Conservation (phyloP, 2,113 vertebrate species). For the Podarcis raffonei region DNA sequence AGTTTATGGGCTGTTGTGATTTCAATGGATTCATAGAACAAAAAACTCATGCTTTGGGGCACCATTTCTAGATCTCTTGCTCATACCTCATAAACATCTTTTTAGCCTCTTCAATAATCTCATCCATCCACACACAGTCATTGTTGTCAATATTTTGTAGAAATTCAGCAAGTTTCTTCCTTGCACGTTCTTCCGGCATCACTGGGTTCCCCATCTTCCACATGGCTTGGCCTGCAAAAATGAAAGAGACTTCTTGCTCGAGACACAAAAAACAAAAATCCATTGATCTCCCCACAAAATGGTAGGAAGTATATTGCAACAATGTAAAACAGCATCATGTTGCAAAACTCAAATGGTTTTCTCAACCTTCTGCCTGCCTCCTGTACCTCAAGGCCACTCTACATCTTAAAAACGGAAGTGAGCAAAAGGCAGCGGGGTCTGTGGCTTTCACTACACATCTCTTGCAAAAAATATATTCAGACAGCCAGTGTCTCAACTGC, state of each 20-base stretch:
- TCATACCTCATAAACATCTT: constrained; percentile 87
- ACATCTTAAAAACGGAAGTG: not conserved
- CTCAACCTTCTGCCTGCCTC: not conserved
- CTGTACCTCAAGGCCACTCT: not conserved
- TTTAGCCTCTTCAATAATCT: constrained; percentile 88
- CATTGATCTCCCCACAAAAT: not conserved
- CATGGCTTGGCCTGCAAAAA: constrained; percentile 42
- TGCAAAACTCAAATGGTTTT: not conserved
- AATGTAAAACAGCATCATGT: not conserved
- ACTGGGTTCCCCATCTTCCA: constrained; percentile 34
- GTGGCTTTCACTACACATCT: too few relatives aligned
- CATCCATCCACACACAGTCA: constrained; percentile 89
- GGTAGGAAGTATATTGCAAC: too few relatives aligned
- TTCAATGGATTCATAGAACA: not conserved
- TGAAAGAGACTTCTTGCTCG: not conserved
- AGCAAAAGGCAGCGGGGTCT: too few relatives aligned
- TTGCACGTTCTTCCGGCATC: constrained; percentile 75
- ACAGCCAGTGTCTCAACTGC: too few relatives aligned
- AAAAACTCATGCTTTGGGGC: not conserved
- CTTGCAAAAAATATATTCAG: too few relatives aligned
- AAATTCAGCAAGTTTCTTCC: constrained; percentile 79
- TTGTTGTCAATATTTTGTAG: constrained; percentile 76
- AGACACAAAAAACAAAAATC: not conserved
- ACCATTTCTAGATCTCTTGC: not conserved
- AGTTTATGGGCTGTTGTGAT: not conserved